A percentile compares a stretch with the other conserved stretches of the same genome.
These are phyloP conservation scores for Bungarus multicinctus DNA, from an alignment of 2,113 vertebrate species.

Conservation along the genomic window DNA sequence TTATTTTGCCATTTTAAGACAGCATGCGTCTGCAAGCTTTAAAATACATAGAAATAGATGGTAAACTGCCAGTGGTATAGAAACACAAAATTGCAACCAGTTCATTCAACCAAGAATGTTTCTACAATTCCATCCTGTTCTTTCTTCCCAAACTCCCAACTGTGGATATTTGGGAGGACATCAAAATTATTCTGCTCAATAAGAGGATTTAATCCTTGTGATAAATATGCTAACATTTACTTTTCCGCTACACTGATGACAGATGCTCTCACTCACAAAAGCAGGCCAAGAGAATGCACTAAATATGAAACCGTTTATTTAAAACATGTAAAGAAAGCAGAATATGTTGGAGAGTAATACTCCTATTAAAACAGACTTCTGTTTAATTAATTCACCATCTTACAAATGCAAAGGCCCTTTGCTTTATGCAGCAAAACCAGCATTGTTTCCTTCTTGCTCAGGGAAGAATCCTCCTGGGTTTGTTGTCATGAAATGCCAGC, in stretches of 20 bases:
- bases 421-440: neutral
- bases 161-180: neutral
- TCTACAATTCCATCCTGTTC: conserved; percentile 20
- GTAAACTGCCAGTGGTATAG: neutral
- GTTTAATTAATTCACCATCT: neutral
- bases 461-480: neutral
- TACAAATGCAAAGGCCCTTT: neutral
- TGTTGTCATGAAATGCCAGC: neutral
- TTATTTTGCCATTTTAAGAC: neutral
- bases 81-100: neutral
- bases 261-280: conserved; percentile 32
- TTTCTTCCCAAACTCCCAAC: conserved; percentile 47
- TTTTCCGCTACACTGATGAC: neutral
- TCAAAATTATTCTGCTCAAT: conserved; percentile 41
- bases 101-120: conserved; percentile 9
- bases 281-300: conserved; percentile 9
- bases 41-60: neutral
- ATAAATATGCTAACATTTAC: conserved; percentile 45
- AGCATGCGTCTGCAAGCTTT: neutral
- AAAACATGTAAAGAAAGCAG: neutral
- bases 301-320: neutral
- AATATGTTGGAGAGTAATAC: neutral
- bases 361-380: neutral
- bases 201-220: conserved; percentile 39
- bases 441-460: neutral